Evolutionary conservation across 1,140 invertebrate genomes (phyloP).

Genomic region (Drosophila albomicans): DNA sequence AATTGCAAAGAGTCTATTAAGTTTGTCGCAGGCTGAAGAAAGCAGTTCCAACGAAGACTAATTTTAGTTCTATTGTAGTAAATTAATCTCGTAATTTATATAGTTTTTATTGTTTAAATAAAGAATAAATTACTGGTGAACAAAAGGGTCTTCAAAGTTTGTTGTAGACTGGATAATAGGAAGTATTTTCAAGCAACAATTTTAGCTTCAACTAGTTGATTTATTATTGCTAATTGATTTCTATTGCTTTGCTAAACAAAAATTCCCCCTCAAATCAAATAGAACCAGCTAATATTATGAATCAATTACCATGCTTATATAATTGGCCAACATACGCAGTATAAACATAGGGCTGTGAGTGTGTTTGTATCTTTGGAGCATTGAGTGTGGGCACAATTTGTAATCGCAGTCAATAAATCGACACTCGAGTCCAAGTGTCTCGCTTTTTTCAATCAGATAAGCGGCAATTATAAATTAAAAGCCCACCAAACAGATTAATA

Average conservation of each 20-base stretch:
- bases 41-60: no score
- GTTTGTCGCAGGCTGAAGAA: no score
- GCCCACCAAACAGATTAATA: conserved; percentile 80
- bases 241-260: background rate
- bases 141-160: no score
- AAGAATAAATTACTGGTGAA: no score
- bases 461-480: conserved; percentile 82
- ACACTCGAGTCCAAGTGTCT: conserved; percentile 77
- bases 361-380: conserved; percentile 13
- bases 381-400: conserved; percentile 38
- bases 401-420: conserved; percentile 78
- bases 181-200: no score
- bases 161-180: no score
- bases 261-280: background rate
- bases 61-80: no score
- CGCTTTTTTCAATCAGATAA: conserved; percentile 79
- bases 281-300: background rate
- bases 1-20: no score
- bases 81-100: no score
- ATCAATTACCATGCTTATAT: conserved; percentile 16
- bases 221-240: background rate
- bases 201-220: no score
- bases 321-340: conserved; percentile 1
- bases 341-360: background rate
- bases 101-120: no score